phyloP scores from a whole-genome alignment of 1,140 invertebrate species.

The Daktulosphaira vitifoliae region DNA sequence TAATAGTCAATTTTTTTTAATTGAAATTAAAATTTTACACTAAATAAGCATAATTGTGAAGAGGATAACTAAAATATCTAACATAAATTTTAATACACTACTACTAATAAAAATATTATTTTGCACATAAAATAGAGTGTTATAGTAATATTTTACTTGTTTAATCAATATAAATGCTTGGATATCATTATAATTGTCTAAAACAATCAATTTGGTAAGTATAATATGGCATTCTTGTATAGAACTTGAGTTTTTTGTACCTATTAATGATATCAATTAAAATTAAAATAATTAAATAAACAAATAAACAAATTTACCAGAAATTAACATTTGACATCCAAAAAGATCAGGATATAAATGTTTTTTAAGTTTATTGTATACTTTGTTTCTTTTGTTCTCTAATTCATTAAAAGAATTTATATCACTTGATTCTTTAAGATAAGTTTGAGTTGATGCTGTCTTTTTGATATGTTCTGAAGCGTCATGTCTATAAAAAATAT shows the following conservation, averaged over 20 bases:
- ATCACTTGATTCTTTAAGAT: neutral
- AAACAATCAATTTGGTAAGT: conserved; percentile 18
- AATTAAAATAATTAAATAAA: too few species aligned
- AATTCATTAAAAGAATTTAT: neutral
- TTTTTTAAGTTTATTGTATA: conserved; percentile 13
- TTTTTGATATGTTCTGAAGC: conserved; percentile 22
- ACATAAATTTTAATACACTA: too few species aligned
- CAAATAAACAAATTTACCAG: too few species aligned
- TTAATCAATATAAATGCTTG: conserved; percentile 13
- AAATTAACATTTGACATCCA: neutral
- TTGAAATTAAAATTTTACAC: too few species aligned
- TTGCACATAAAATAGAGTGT: too few species aligned
- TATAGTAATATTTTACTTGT: neutral
- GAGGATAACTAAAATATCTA: too few species aligned
- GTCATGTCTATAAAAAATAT: neutral
- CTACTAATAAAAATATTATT: too few species aligned
- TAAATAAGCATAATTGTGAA: too few species aligned
- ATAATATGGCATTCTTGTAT: conserved; percentile 27
- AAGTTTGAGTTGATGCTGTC: conserved; percentile 8
- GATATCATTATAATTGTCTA: conserved; percentile 9
- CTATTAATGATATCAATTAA: too few species aligned
- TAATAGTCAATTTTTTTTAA: too few species aligned
- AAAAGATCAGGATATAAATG: conserved; percentile 19
- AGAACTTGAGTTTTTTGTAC: conserved; percentile 4
- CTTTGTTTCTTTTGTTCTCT: conserved; percentile 2